A percentile compares a stretch with the other conserved stretches of the same genome.
phyloP scores from a whole-genome alignment of 2,113 vertebrate genomes.

The Orientallactaga bullata region DNA sequence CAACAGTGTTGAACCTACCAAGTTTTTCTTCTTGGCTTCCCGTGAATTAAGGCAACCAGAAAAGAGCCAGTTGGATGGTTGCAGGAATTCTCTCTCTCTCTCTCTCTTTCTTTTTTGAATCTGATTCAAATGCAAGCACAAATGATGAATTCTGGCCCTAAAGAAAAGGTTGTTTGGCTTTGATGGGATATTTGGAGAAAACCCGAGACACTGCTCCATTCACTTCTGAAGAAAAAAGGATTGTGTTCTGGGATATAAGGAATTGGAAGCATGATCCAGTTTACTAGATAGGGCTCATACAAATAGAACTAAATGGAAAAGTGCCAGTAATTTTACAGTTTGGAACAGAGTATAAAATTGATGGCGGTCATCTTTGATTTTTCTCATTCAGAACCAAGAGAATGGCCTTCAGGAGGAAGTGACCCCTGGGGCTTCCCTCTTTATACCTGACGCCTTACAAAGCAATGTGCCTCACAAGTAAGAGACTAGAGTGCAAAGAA shows the following conservation, averaged over 20 bases:
- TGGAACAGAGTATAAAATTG: not conserved
- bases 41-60: constrained; percentile 79
- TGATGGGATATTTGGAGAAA: constrained; percentile 67
- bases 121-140: constrained; percentile 67
- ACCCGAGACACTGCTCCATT: constrained; percentile 47
- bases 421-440: not conserved
- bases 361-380: not conserved
- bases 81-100: constrained; percentile 46
- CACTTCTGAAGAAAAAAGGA: constrained; percentile 60
- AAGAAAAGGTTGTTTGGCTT: constrained; percentile 65
- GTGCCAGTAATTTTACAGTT: not conserved
- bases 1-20: constrained; percentile 63
- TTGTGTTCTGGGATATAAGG: constrained; percentile 63
- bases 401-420: not conserved
- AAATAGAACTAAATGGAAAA: constrained; percentile 52
- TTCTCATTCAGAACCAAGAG: not conserved
- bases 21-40: constrained; percentile 71
- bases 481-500: not conserved
- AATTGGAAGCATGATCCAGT: constrained; percentile 63
- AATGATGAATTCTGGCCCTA: constrained; percentile 64
- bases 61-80: constrained; percentile 72
- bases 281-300: constrained; percentile 63
- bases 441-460: not conserved
- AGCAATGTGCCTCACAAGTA: not conserved
- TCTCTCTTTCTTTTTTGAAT: constrained; percentile 36